Evolutionary conservation across 2,113 vertebrate genomes (phyloP), one percentile per base, ranked within the genome.

Genomic region (Thalassarche chlororhynchos): DNA sequence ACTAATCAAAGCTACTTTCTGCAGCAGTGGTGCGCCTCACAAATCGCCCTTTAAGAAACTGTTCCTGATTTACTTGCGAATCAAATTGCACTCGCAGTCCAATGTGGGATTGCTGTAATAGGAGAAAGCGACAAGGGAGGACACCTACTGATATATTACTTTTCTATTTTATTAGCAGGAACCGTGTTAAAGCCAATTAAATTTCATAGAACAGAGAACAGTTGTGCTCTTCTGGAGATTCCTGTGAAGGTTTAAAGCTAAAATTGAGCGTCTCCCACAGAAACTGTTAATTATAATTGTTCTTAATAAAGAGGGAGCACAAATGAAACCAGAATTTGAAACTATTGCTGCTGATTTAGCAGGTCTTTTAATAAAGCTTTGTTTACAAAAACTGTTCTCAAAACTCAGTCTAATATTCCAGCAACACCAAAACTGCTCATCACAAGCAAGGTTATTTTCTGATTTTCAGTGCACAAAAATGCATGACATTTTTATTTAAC

Each of bases 211-310:
- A 87, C 52, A 66, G 94, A 93, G 91, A 94, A 95, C 93, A 91
- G 93, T 95, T 92, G 87, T 57, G 82, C 94, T 97, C 84, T 97
- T 96, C 77, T 96, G 81, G 57, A 94, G 87, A 97, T 91, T 85
- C 96, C 95, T 77, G 94, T 85, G 87, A 97, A 96, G 96, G 89
- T 87, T 96, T 97, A 89, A 91, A 94, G 66, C 87, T 89, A 87
- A 96, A 96, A 91, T 94, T 93, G 86, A 96, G 83, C 75, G 93
- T 89, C 87, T 95, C 94, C 94, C 83, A 91, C 89, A 94, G 96
- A 95, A 97, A 87, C 65, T 21, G 89, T 96, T 97, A 97, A 94
- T 97, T 96, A 94, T 96, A 96, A 97, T 96, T 92, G 93, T 93
- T 96, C 84, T 90, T 96, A 96, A 97, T 95, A 97, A 91, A 95